A percentile compares a stretch with the other conserved stretches of the same genome.
phyloP scores from a whole-genome alignment of 1,140 invertebrate species.

The Spodoptera litura region DNA sequence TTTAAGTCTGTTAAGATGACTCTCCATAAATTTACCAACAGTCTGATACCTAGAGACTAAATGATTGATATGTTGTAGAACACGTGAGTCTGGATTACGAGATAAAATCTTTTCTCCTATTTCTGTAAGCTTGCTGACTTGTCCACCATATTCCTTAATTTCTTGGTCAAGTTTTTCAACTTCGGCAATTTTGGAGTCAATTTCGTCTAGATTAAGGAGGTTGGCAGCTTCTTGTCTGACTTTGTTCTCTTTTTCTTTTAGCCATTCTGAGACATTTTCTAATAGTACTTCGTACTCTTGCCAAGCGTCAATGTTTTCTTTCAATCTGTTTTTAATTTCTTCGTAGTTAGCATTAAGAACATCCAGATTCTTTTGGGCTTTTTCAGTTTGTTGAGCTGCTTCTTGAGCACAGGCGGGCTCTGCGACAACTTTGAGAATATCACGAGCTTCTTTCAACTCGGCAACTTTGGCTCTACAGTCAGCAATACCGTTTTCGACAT shows the following conservation, averaged over 20 bases:
- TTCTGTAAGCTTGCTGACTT: conserved; percentile 89
- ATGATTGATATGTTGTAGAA: conserved; percentile 92
- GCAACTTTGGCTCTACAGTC: conserved; percentile 89
- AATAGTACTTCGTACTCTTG: conserved; percentile 92
- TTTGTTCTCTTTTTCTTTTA: conserved; percentile 94
- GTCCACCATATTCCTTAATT: conserved; percentile 88
- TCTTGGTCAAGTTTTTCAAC: conserved; percentile 88
- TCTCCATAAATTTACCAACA: conserved; percentile 90
- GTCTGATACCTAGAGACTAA: conserved; percentile 92
- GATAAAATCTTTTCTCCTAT: conserved; percentile 91
- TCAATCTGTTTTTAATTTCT: conserved; percentile 90
- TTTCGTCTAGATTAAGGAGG: conserved; percentile 89
- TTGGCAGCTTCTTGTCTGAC: conserved; percentile 91
- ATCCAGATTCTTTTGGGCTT: conserved; percentile 89
- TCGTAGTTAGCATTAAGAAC: conserved; percentile 89
- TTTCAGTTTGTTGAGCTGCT: conserved; percentile 88
- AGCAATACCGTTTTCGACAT: conserved; percentile 90
- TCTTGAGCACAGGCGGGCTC: conserved; percentile 88
- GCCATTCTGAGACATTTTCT: conserved; percentile 92
- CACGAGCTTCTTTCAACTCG: conserved; percentile 90
- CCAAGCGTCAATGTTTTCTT: conserved; percentile 92
- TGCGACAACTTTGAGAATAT: conserved; percentile 89
- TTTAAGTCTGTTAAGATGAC: conserved; percentile 90
- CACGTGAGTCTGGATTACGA: conserved; percentile 92
- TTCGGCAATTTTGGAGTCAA: conserved; percentile 91